These are phyloP conservation scores for Athetis lepigone DNA, from an alignment of 2,888 invertebrate genomes.

Conservation along the genomic window DNA sequence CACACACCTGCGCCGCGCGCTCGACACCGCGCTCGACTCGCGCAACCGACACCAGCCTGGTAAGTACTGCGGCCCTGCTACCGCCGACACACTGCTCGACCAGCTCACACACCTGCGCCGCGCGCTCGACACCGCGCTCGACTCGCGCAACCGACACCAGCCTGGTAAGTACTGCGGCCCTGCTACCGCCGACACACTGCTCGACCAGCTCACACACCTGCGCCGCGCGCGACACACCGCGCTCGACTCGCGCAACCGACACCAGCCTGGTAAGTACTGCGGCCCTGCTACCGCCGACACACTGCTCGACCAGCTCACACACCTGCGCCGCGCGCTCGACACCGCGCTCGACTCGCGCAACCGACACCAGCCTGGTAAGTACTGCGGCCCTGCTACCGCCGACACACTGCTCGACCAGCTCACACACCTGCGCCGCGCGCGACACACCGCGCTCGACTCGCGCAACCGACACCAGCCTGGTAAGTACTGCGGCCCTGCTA, in stretches of 20 bases:
- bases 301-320: slow-evolving; percentile 97
- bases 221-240: slow-evolving; percentile 97
- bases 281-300: slow-evolving; percentile 98
- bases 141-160: slow-evolving; percentile 88
- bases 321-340: slow-evolving; percentile 96
- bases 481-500: too few species aligned
- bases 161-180: slow-evolving; percentile 78
- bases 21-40: slow-evolving; percentile 97
- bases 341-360: slow-evolving; percentile 94
- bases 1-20: slow-evolving; percentile 96
- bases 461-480: slow-evolving; percentile 81
- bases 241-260: slow-evolving; percentile 92
- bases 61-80: too few species aligned
- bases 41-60: slow-evolving; percentile 81
- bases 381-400: too few species aligned
- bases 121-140: slow-evolving; percentile 97
- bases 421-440: slow-evolving; percentile 96
- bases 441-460: slow-evolving; percentile 97
- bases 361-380: slow-evolving; percentile 80
- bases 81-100: slow-evolving; percentile 97
- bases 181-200: slow-evolving; percentile 97
- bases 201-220: slow-evolving; percentile 98
- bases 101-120: slow-evolving; percentile 97
- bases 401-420: slow-evolving; percentile 98
- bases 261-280: slow-evolving; percentile 78